These are phyloP conservation scores for Megalonaias nervosa DNA, from an alignment of 1,140 invertebrate genomes.

Conservation along the genomic window DNA sequence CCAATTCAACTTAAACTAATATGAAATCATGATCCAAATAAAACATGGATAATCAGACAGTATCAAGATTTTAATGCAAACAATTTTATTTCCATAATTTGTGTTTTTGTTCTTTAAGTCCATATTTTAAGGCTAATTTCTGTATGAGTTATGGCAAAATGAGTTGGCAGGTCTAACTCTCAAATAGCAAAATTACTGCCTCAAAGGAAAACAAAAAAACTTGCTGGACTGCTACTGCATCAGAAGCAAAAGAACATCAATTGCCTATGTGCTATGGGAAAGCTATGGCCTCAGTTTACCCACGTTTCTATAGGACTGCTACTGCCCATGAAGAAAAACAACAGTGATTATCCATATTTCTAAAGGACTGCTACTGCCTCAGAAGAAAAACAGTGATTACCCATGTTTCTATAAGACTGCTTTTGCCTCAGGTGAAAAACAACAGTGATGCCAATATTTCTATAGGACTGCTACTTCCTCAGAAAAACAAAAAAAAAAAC, in stretches of 20 bases:
- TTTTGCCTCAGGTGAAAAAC: not conserved
- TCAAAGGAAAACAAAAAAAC: constrained; percentile 6
- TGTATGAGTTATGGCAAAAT: too few relatives aligned
- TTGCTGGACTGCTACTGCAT: constrained; percentile 87
- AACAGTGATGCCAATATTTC: constrained; percentile 49
- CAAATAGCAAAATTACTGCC: constrained; percentile 82
- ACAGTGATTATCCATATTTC: too few relatives aligned
- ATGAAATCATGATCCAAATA: too few relatives aligned
- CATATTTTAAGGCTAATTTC: too few relatives aligned
- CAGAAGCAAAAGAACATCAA: constrained; percentile 67
- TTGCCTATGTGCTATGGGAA: too few relatives aligned
- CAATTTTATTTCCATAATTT: too few relatives aligned
- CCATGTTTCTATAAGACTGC: constrained; percentile 78
- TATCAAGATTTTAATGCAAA: too few relatives aligned
- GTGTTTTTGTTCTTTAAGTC: too few relatives aligned
- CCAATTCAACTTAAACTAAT: too few relatives aligned
- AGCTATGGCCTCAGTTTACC: constrained; percentile 32
- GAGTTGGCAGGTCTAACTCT: constrained; percentile 46
- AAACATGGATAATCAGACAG: too few relatives aligned
- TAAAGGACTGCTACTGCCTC: too few relatives aligned
- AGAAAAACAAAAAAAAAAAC: too few relatives aligned
- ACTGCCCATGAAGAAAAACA: constrained; percentile 80
- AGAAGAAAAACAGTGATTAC: constrained; percentile 29
- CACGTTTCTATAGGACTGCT: constrained; percentile 78
- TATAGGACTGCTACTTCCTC: constrained; percentile 88